Percentiles rank a stretch among this genome's conserved stretches.
These are phyloP conservation scores for Fregetta grallaria DNA, from an alignment of 2,113 vertebrate genomes.

Conservation along the genomic window DNA sequence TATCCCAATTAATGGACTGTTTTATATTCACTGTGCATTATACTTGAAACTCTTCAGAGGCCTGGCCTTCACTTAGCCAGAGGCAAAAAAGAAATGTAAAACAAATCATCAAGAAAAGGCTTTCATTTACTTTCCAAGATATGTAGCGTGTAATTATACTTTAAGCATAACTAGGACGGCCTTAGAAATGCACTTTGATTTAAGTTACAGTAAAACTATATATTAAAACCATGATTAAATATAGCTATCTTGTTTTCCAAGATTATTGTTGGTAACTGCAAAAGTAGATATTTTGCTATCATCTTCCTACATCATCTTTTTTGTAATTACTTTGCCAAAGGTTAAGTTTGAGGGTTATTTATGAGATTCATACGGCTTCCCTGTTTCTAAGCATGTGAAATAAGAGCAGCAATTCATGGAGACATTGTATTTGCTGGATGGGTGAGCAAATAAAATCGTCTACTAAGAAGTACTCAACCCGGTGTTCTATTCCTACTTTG, in stretches of 20 bases:
- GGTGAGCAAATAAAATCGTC: slow-evolving; percentile 49
- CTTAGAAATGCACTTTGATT: slow-evolving; percentile 72
- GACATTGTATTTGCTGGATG: slow-evolving; percentile 15
- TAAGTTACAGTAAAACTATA: slow-evolving; percentile 56
- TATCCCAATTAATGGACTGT: slow-evolving; percentile 90
- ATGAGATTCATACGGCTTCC: not conserved
- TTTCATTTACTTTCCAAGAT: slow-evolving; percentile 78
- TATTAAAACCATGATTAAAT: slow-evolving; percentile 54
- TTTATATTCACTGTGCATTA: slow-evolving; percentile 83
- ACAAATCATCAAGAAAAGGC: slow-evolving; percentile 75
- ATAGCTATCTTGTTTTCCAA: slow-evolving; percentile 31
- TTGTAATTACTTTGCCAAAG: slow-evolving; percentile 38
- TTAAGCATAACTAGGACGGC: slow-evolving; percentile 63
- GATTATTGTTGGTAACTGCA: slow-evolving; percentile 1
- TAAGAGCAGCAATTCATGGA: not conserved
- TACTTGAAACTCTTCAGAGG: slow-evolving; percentile 76
- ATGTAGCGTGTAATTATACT: slow-evolving; percentile 74
- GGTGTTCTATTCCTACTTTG: slow-evolving; percentile 27
- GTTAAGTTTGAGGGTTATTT: slow-evolving; percentile 53
- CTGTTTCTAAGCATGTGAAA: not conserved
- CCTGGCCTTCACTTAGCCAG: slow-evolving; percentile 71
- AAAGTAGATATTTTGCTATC: not conserved
- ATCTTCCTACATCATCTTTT: not conserved
- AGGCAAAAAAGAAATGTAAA: slow-evolving; percentile 74
- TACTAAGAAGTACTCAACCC: not conserved